A percentile compares a stretch with the other conserved stretches of the same genome.
Evolutionary conservation across 35 echinoderm and acorn worm species (phyloP).

Genomic region (Anneissia japonica): DNA sequence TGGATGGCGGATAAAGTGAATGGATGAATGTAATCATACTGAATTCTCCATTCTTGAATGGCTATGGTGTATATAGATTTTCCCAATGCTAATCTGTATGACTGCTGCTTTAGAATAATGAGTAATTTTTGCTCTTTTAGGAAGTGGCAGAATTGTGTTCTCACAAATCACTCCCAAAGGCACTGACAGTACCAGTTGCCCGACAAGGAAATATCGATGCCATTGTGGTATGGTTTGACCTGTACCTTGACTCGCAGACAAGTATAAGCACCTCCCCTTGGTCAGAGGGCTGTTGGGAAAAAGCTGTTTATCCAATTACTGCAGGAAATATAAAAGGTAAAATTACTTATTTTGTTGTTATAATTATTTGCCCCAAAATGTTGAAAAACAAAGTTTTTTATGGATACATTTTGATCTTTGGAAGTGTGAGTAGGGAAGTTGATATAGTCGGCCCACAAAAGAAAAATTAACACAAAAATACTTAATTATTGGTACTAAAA

Average conservation of each 20-base stretch:
- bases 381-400: not conserved
- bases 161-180: not conserved
- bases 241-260: constrained; percentile 23
- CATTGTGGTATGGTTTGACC: constrained; percentile 43
- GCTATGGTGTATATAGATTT: too few species aligned
- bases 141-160: not conserved
- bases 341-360: not conserved
- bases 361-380: not conserved
- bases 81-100: too few species aligned
- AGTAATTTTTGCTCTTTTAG: too few species aligned
- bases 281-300: constrained; percentile 40
- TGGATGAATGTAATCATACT: too few species aligned
- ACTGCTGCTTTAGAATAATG: too few species aligned
- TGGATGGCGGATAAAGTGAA: too few species aligned
- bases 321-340: not conserved
- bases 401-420: not conserved
- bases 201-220: constrained; percentile 3
- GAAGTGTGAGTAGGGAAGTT: not conserved
- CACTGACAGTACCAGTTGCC: not conserved
- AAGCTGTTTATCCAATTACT: constrained; percentile 51
- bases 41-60: too few species aligned
- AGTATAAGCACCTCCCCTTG: constrained; percentile 30
- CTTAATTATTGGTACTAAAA: too few species aligned
- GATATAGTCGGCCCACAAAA: not conserved
- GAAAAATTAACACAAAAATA: too few species aligned